Evolutionary conservation across 2,888 invertebrate genomes (phyloP), one percentile per base, ranked within the genome.

Genomic region (Himalopsyche kuldschensis): DNA sequence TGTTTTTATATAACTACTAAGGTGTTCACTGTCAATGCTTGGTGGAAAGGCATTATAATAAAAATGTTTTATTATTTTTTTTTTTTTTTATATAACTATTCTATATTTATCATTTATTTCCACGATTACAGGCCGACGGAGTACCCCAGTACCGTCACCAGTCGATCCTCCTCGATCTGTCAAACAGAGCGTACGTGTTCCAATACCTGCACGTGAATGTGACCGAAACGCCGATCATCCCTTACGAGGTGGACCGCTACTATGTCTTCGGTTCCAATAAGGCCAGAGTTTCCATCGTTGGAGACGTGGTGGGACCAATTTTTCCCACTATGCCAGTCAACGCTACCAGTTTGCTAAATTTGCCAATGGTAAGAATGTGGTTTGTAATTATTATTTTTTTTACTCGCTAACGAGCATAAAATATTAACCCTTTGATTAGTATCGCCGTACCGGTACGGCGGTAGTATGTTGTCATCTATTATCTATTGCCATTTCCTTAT

Each of bases 141-240:
- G 91, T 98, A 2, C 96, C 97, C 0, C 98, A 98, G 88, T 94
- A 96, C 90, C 94, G 97, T 0, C 98, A 99, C 91, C 97, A 98
- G 87, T 96, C 98, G 0, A 94, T 97, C 77, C 92, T 99, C 0
- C 91, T 99, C 11, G 98, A 99, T 92, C 92, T 99, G 84, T 98
- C 97, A 86, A 98, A 96, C 90, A 94, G 97, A 48, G 97, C 97
- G 0, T 96, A 96, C 90, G 95, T 97, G 80, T 95, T 98, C 91
- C 98, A 98, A 88, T 98, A 98, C 89, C 95, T 99, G 94, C 97
- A 98, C 90, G 97, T 98, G 0, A 97, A 98, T 90, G 95, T 99
- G 6, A 98, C 98, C 0, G 98, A 99, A 90, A 96, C 96, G 1
- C 97, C 99, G 3, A 93, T 97, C 83, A 97, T 98, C 87, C 97